These are phyloP conservation scores for Coregonus clupeaformis DNA, from an alignment of 2,113 vertebrate species.

Conservation along the genomic window DNA sequence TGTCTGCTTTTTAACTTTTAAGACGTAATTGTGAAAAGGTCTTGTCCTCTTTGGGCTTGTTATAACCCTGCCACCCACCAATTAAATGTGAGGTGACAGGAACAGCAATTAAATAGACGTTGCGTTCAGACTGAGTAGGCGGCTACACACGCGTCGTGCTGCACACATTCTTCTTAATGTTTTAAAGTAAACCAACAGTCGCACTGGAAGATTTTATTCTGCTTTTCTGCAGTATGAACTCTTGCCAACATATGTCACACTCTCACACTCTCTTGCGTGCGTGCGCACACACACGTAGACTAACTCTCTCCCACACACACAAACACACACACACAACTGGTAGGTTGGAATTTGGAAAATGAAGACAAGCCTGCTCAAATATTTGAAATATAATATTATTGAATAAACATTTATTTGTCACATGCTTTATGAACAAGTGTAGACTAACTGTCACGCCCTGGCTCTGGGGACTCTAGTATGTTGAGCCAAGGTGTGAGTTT, in stretches of 20 bases:
- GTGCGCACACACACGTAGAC: too few species aligned
- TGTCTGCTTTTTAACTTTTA: constrained; percentile 33
- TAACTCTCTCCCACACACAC: too few species aligned
- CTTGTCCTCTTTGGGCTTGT: constrained; percentile 48
- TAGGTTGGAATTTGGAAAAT: too few species aligned
- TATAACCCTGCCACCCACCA: constrained; percentile 48
- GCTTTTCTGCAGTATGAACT: constrained; percentile 29
- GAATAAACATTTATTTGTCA: too few species aligned
- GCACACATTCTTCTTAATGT: constrained; percentile 41
- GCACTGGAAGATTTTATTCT: constrained; percentile 10
- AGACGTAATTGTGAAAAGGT: constrained; percentile 48
- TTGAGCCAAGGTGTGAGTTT: too few species aligned
- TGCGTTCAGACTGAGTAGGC: constrained; percentile 21
- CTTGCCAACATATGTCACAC: neutral
- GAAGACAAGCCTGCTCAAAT: too few species aligned
- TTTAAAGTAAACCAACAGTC: constrained; percentile 40
- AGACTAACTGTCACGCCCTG: too few species aligned
- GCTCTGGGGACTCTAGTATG: too few species aligned
- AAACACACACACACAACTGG: too few species aligned
- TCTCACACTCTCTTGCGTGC: neutral
- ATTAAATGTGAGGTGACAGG: constrained; percentile 58
- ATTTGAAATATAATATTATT: too few species aligned
- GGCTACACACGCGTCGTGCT: constrained; percentile 24
- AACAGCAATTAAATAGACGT: constrained; percentile 58
- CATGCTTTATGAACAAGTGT: too few species aligned